Base-by-base conservation (phyloP, 2,113 vertebrate genomes). In the Serilophus lunatus region DNA sequence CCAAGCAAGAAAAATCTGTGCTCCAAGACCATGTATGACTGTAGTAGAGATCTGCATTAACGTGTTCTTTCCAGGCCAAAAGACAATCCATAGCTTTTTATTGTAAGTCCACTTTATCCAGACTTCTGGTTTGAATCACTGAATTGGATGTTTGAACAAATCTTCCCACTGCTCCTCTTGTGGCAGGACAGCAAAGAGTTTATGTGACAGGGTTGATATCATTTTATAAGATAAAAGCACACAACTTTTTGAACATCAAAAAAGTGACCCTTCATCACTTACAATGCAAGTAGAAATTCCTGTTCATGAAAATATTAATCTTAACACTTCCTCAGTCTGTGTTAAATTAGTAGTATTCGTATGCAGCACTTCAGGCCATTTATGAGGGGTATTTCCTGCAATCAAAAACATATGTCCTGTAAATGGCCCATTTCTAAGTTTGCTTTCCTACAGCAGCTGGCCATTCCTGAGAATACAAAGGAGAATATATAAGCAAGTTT, bases 261-360 rank as follows among this genome's bases (percentile, higher is more conserved):
- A 95, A 94, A 86, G 36, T 33, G 63, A 88, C 78, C 88, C 77
- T 92, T 90, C 90, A 92, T 90, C 88, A 90, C 90, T 94, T 96
- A 83, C 53, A 69, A 65, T 29, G 49, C 65, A 92, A 92, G 53
- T 16, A 94, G 74, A 79, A 90, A 86, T 93, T 96, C 60, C 86
- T 81, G 65, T 61, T 80, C 64, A 38, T 45, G 49, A 92, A 97
- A 94, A 94, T 88, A 93, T 82, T 92, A 57, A 78, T 81, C 86
- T 94, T 84, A 93, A 94, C 94, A 90, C 88, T 96, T 94, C 81
- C 61, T 60, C 28, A 35, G 61, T 86, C 95, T 96, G 92, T 68
- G 40, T 93, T 97, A 83, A 95, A 96, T 97, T 96, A 96, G 93
- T 57, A 86, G 72, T 53, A 56, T 88, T 95, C 88, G 86, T 86